Percentiles rank a stretch among this genome's conserved stretches.
These are phyloP conservation scores for Abscondita cerata DNA, from an alignment of 2,888 invertebrate genomes.

Conservation along the genomic window DNA sequence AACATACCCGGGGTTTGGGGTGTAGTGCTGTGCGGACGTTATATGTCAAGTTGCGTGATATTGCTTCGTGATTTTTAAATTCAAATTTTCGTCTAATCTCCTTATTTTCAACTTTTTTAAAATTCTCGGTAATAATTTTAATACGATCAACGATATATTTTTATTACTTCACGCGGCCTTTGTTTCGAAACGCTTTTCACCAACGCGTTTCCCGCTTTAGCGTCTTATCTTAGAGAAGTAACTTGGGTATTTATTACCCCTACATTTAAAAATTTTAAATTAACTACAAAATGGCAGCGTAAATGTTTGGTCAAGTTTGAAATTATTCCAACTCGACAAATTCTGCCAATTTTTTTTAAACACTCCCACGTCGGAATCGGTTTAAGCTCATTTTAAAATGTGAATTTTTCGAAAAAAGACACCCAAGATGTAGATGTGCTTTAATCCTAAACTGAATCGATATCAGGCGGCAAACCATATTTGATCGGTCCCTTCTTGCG, in stretches of 20 bases:
- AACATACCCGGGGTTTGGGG: constrained; percentile 20
- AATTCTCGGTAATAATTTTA: constrained; percentile 7
- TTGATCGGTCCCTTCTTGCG: constrained; percentile 29
- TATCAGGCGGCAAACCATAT: constrained; percentile 26
- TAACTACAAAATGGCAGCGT: no score
- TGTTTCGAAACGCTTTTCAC: no score
- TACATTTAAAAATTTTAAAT: no score
- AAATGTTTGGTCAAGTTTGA: no score
- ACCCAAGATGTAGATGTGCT: constrained; percentile 33
- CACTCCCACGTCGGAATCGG: constrained; percentile 20
- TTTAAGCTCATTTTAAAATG: constrained; percentile 24
- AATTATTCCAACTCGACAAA: not conserved
- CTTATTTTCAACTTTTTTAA: constrained; percentile 16
- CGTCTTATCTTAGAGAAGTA: no score
- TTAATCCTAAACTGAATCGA: constrained; percentile 35
- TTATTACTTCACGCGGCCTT: not conserved
- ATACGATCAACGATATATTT: constrained; percentile 8
- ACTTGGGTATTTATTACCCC: no score
- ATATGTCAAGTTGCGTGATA: constrained; percentile 30
- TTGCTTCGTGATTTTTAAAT: constrained; percentile 27
- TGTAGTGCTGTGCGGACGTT: constrained; percentile 22
- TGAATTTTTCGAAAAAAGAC: not conserved
- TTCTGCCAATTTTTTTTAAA: not conserved
- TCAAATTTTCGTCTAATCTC: constrained; percentile 15
- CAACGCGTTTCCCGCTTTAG: no score